Evolutionary conservation across 2,888 invertebrate genomes (phyloP), one percentile per base, ranked within the genome.

Genomic region (Malthinus seriepunctatus): DNA sequence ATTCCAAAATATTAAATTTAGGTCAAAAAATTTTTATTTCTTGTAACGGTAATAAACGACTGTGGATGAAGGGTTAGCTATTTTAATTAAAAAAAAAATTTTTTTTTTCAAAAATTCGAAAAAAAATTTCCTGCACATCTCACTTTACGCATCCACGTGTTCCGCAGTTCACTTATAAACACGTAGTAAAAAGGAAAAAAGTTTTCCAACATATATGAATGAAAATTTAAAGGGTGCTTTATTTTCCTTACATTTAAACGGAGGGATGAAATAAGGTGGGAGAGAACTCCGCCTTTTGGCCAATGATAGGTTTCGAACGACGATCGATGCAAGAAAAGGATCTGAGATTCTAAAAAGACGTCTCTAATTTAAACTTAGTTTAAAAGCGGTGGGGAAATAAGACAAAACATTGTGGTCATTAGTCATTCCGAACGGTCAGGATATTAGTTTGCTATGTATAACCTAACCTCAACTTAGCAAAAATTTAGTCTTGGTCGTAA

Each of bases 291-390:
- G 78, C 79, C 79, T 73, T 70, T 68, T 65, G 67, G 69, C 79
- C 79, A 79, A 79, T 79, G 70, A 68, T 65, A 71, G 67, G 66
- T 63, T 64, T 52, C 56, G 67, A 42, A 69, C 44, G 31, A 32
- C 54, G 77, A 78, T 79, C 79, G 74, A 78, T 78, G 73, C 76
- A 79, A 79, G 79, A 79, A 79, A 79, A 77, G 73, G 68, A 74
- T 78, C 79, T 79, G 74, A 78, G 79, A 76, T 75, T 69, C 75
- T 76, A 79, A 78, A 79, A 79, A 79, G 79, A 79, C 78, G 78
- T 77, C 78, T 73, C 68, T 73, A 73, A 74, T 77, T 75, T 66
- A 69, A 76, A 76, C 75, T 76, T 75, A 73, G 48, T 57, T 51
- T 23, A 32, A 46, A 55, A 45, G 35, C 49, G 45, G 62, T 60